Percentiles rank a stretch among this genome's conserved stretches.
phyloP scores from a whole-genome alignment of 2,113 vertebrate species.

The Pseudolaguvia tuberculata region DNA sequence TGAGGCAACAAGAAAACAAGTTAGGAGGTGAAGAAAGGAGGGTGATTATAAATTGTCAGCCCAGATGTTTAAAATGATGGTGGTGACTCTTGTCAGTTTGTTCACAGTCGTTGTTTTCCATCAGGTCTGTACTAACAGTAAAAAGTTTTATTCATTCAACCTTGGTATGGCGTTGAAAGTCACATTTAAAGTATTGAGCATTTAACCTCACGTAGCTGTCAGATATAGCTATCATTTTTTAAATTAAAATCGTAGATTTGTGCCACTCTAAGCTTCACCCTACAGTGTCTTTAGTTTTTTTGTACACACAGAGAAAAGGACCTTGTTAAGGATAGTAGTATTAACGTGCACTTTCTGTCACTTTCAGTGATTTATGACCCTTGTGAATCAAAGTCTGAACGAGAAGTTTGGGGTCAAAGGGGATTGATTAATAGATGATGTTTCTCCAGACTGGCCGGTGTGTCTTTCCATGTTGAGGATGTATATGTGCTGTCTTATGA shows the following conservation, averaged over 20 bases:
- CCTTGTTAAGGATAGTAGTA: too few species aligned
- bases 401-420: too few species aligned
- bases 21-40: conserved; percentile 9
- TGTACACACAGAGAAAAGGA: not conserved
- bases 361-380: too few species aligned
- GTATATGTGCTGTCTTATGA: too few species aligned
- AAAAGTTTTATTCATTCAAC: conserved; percentile 33
- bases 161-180: conserved; percentile 17
- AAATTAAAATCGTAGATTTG: not conserved
- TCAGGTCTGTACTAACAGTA: not conserved
- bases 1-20: conserved; percentile 41
- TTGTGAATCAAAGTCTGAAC: too few species aligned
- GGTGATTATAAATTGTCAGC: conserved; percentile 34
- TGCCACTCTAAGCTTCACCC: not conserved
- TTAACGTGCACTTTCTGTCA: too few species aligned
- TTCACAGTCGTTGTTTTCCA: not conserved
- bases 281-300: conserved; percentile 6
- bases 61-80: conserved; percentile 22
- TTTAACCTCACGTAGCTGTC: not conserved
- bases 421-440: too few species aligned
- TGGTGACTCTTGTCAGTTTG: conserved; percentile 17
- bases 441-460: too few species aligned
- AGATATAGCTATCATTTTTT: not conserved
- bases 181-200: not conserved
- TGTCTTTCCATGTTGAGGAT: too few species aligned